Evolutionary conservation across 1,140 invertebrate species (phyloP), one percentile per base, ranked within the genome.

Genomic region (Maconellicoccus hirsutus): DNA sequence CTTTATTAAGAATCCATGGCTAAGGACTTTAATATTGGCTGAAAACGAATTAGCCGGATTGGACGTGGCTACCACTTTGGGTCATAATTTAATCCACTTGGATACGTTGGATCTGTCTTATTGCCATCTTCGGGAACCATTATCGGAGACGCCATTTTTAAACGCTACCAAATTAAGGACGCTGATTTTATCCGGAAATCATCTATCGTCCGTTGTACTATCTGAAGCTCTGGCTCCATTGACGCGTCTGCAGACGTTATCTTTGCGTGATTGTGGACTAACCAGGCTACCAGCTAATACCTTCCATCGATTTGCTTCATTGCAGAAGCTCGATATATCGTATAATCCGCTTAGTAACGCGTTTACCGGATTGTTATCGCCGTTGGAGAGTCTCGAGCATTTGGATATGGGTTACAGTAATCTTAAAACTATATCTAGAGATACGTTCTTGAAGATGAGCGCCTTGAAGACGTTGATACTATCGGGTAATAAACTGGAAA

Each of bases 341-440:
- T 82, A 86, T 72, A 88, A 88, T 79, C 86, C 87, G 1, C 75
- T 89, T 0, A 83, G 84, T 25, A 84, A 88, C 75, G 87, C 85
- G 0, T 89, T 88, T 75, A 86, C 86, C 14, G 83, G 81, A 75
- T 76, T 88, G 16, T 77, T 89, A n/a, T 84, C 84, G 0, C 87
- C 87, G 0, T 76, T 89, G 1, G 83, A 84, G 42, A 84, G 84
- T 22, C 78, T 89, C 12, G 84, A 87, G 78, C 86, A 86, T 76
- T 78, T 89, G 10, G 87, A 89, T 75, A 89, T 89, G 86, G 86
- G 87, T 7, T 87, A 87, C 74, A 87, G 87, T 78, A 85, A 86
- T 76, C 78, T 89, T 10, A 85, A 85, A 1, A 81, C 86, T 72
- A 83, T 89, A 29, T 84, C 84, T 8, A 85, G 84, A 23, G 82